Evolutionary conservation across 1,140 invertebrate species (phyloP).

Genomic region (Bursaphelenchus mucronatus): DNA sequence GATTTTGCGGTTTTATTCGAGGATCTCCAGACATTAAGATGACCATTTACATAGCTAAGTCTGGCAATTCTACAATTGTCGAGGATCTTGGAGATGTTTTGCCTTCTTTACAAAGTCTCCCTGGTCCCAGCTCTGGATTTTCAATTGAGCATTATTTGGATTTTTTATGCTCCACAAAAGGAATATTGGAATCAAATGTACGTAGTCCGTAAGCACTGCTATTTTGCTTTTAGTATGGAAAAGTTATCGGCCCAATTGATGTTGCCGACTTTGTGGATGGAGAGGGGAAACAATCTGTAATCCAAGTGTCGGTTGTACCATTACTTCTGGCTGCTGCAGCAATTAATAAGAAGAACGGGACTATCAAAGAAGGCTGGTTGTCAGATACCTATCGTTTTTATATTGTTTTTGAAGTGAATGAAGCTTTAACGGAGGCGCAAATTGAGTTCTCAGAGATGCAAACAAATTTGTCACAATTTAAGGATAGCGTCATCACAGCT

Average conservation of each 20-base stretch:
- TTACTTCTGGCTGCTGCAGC: constrained; percentile 15
- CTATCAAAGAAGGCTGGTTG: constrained; percentile 12
- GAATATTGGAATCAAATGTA: no score
- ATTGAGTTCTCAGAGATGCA: not conserved
- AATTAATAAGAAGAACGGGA: not conserved
- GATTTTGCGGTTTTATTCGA: constrained; percentile 9
- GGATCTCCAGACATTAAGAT: constrained; percentile 13
- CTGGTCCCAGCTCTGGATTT: constrained; percentile 6
- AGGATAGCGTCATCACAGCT: not conserved
- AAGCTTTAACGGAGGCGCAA: constrained; percentile 2
- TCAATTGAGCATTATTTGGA: constrained; percentile 15
- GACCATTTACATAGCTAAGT: constrained; percentile 6
- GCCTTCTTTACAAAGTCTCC: not conserved
- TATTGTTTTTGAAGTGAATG: constrained; percentile 16
- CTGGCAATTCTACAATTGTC: not conserved
- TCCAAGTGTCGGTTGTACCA: constrained; percentile 13
- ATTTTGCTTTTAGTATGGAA: not conserved
- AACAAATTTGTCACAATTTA: not conserved
- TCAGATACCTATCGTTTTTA: constrained; percentile 8
- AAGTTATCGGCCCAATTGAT: constrained; percentile 6
- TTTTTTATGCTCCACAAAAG: not conserved
- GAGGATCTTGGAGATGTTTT: constrained; percentile 10
- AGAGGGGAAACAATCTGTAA: constrained; percentile 13
- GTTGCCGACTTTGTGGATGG: constrained; percentile 15
- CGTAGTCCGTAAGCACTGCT: not conserved